These are phyloP conservation scores for Urocyon cinereoargenteus DNA, from an alignment of 2,797 vertebrate genomes.

Conservation along the genomic window DNA sequence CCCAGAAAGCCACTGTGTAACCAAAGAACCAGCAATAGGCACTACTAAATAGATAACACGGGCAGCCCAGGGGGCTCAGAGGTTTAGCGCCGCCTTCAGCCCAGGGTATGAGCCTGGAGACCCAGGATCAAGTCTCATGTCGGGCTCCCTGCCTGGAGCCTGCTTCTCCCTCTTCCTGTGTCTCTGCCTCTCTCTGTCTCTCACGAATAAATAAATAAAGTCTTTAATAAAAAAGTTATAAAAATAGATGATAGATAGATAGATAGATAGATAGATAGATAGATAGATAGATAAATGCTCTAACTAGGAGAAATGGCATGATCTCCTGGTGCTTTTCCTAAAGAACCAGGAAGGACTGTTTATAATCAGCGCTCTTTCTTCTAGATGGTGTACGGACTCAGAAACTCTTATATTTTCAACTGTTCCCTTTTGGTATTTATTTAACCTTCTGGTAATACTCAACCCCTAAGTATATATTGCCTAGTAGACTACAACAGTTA, in stretches of 20 bases:
- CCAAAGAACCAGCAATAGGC: not conserved
- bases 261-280: too few relatives aligned
- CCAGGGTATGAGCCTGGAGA: too few relatives aligned
- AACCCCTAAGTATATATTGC: not conserved
- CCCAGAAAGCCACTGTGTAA: not conserved
- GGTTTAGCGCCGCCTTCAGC: too few relatives aligned
- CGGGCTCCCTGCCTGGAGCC: too few relatives aligned
- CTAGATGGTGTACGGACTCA: not conserved
- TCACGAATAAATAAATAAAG: too few relatives aligned
- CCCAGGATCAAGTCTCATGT: too few relatives aligned
- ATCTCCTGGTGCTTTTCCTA: not conserved
- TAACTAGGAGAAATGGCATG: not conserved
- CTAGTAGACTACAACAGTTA: not conserved
- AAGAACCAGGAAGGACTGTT: not conserved
- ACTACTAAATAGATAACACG: rapidly evolving
- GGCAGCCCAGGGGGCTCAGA: too few relatives aligned
- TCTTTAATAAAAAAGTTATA: too few relatives aligned
- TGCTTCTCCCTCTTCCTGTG: too few relatives aligned
- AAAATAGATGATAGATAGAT: too few relatives aligned
- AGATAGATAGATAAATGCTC: too few relatives aligned
- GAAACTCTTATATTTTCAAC: not conserved
- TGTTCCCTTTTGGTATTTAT: not conserved
- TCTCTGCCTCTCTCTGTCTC: too few relatives aligned
- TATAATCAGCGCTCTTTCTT: not conserved
- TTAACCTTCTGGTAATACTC: not conserved